phyloP scores from a whole-genome alignment of 2,113 vertebrate genomes.

The Promerops cafer region DNA sequence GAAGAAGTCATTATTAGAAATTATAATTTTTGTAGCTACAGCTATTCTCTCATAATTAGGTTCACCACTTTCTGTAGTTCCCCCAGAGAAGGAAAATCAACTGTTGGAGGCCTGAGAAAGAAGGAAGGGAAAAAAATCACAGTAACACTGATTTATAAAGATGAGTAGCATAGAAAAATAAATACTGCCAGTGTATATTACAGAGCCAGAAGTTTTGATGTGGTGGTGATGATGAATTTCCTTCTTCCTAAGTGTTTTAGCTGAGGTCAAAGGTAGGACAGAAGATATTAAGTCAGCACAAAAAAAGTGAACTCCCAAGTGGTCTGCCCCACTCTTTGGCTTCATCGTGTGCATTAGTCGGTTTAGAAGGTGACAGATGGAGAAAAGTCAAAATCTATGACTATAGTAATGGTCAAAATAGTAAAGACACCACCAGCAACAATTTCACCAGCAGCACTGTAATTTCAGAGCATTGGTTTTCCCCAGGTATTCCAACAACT shows the following conservation, averaged over 20 bases:
- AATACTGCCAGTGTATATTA: background rate
- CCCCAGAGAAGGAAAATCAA: background rate
- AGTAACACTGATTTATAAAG: background rate
- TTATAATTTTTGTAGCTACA: background rate
- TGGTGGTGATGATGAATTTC: background rate
- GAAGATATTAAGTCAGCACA: background rate
- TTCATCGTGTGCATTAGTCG: rapidly evolving
- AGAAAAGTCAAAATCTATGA: background rate
- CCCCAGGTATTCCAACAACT: background rate
- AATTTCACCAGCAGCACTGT: background rate
- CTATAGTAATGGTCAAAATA: background rate
- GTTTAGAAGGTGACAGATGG: background rate
- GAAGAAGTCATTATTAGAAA: background rate
- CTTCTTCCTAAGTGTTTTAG: background rate
- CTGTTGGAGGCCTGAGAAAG: background rate
- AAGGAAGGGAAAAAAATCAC: background rate
- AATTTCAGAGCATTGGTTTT: background rate
- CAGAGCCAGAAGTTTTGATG: background rate
- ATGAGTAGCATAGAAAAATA: background rate
- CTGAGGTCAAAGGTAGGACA: background rate
- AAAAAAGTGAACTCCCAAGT: background rate
- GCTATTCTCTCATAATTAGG: background rate
- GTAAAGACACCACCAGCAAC: background rate
- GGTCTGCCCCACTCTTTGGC: background rate
- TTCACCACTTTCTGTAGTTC: background rate